phyloP scores from a whole-genome alignment of 2,113 vertebrate species.

The Elephantulus edwardii region DNA sequence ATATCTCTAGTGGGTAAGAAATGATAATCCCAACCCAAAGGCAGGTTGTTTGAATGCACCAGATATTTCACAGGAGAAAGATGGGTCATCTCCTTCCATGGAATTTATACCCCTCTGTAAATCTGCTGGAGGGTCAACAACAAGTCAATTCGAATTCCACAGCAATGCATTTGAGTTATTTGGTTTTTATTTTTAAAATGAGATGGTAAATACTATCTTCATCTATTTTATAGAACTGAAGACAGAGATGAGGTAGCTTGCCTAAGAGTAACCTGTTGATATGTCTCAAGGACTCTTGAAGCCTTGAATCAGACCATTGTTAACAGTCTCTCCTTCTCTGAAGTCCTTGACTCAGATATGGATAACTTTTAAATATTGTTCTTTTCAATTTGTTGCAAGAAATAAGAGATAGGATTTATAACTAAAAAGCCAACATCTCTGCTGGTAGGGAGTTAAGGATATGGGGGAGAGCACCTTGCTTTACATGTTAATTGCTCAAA shows the following conservation, averaged over 20 bases:
- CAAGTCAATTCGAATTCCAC: too few species aligned
- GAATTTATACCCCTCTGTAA: too few species aligned
- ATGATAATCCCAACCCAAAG: too few species aligned
- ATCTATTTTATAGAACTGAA: neutral
- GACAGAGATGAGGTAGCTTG: neutral
- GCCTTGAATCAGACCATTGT: neutral
- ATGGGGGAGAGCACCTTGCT: rapidly evolving
- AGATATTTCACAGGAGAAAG: too few species aligned
- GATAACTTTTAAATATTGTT: neutral
- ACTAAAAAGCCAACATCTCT: neutral
- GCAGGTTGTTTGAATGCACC: too few species aligned
- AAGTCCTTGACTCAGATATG: neutral
- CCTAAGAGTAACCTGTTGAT: neutral
- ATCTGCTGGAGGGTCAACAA: too few species aligned
- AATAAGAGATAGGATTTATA: neutral
- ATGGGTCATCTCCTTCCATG: too few species aligned
- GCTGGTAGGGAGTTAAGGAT: neutral
- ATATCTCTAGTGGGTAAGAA: too few species aligned
- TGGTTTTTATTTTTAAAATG: too few species aligned
- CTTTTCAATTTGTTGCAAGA: neutral
- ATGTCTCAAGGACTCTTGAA: neutral
- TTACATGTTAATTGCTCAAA: neutral
- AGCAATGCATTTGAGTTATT: too few species aligned
- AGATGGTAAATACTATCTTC: neutral
- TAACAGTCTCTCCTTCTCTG: neutral